A percentile compares a stretch with the other conserved stretches of the same genome.
Evolutionary conservation across 2,113 vertebrate species (phyloP).

Genomic region (Epinephelus moara): DNA sequence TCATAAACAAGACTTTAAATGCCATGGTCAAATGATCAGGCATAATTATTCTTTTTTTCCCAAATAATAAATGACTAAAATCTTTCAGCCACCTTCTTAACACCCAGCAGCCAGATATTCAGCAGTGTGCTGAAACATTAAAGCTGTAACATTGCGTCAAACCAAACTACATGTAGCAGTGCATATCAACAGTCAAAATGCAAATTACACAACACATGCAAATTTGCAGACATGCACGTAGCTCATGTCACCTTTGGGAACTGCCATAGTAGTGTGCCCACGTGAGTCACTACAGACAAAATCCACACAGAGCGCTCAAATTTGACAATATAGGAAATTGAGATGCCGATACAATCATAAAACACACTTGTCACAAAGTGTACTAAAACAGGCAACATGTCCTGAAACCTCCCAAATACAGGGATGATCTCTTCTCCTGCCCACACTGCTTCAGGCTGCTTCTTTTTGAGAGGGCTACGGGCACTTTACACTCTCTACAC

Average conservation of each 20-base stretch:
- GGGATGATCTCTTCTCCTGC: not conserved
- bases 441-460: not conserved
- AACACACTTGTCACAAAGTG: not conserved
- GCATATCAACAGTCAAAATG: constrained; percentile 1
- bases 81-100: not conserved
- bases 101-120: not conserved
- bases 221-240: constrained; percentile 25
- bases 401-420: not conserved
- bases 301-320: not conserved
- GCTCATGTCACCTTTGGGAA: not conserved
- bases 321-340: not conserved
- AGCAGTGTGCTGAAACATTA: not conserved
- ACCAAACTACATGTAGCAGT: not conserved
- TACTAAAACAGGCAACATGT: not conserved
- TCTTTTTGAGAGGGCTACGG: not conserved
- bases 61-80: not conserved
- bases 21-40: not conserved
- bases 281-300: constrained; percentile 30
- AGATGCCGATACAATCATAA: not conserved
- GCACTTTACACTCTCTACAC: constrained; percentile 14
- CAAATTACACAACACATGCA: constrained; percentile 40
- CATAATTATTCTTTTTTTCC: not conserved
- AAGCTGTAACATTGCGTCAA: not conserved
- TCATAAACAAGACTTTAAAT: not conserved
- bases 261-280: not conserved